These are phyloP conservation scores for Chaetops frenatus DNA, from an alignment of 2,113 vertebrate species.

Conservation along the genomic window DNA sequence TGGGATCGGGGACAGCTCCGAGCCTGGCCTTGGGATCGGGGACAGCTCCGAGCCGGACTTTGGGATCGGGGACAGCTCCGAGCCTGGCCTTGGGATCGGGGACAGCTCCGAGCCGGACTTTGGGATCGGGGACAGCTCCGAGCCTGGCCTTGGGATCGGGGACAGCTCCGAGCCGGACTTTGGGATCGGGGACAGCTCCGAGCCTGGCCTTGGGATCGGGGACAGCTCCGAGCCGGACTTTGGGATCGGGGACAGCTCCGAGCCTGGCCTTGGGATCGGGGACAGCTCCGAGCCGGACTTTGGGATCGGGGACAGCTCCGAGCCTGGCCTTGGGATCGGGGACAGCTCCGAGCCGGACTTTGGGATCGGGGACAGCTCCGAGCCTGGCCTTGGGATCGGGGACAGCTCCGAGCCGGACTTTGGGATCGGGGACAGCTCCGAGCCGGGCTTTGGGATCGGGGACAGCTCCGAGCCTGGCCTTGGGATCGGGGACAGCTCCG, in stretches of 20 bases:
- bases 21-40: neutral
- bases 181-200: neutral
- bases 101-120: neutral
- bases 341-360: neutral
- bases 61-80: fast-evolving
- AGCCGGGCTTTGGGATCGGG: too few relatives aligned
- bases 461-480: neutral
- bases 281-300: neutral
- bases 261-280: neutral
- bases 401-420: neutral
- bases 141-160: neutral
- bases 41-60: neutral
- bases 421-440: neutral
- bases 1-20: neutral
- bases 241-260: neutral
- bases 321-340: too few relatives aligned
- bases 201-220: too few relatives aligned
- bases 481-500: too few relatives aligned
- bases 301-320: neutral
- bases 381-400: neutral
- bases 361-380: neutral
- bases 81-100: neutral
- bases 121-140: neutral
- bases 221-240: neutral
- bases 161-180: neutral